Base-by-base conservation (phyloP, 1,140 invertebrate species). In the Caenorhabditis remanei region DNA sequence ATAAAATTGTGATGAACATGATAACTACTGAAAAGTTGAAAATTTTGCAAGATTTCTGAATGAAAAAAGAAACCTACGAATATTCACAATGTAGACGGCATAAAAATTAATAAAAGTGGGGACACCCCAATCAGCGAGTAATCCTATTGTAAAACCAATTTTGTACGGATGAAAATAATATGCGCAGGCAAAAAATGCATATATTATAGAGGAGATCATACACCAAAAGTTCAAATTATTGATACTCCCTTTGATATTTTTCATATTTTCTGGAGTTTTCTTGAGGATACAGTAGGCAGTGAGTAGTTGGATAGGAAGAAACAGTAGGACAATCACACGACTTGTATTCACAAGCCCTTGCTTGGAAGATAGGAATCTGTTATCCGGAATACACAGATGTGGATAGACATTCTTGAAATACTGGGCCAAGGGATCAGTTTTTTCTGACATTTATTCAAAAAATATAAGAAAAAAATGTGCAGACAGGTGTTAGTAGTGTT, bases 231-330 rank as follows among this genome's bases (percentile, higher is more conserved):
- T 61, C 21, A 61, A 61, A 61, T 61, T 61, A 2, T 2, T 9
- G 8, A 61, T 14, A 24, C 56, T 61, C 4, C 16, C 2, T 24
- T 61, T 61, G 3, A 61, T n/a, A 5, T 3, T 5, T 0, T 24
- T 61, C 56, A 61, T 61, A 21, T 24, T 61, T 61, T n/a, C n/a
- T n/a, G 56, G 56, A 21, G 56, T 61, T 24, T 61, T 61, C n/a
- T 21, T 61, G 19, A 61, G 8, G 8, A 61, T 61, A 61, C 56
- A 61, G 8, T n/a, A 61, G n/a, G n/a, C 8, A n/a, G 56, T n/a
- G 9, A 61, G n/a, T n/a, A 61, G 19, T 21, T 61, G 56, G 8
- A 61, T 24, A 21, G 56, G 56, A 4, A 61, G 56, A 5, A n/a
- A 5, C 16, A 61, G 8, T 9, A 61, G 19, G 8, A n/a, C n/a